Base-by-base conservation (phyloP, 2,888 invertebrate genomes). In the Protula sp. region DNA sequence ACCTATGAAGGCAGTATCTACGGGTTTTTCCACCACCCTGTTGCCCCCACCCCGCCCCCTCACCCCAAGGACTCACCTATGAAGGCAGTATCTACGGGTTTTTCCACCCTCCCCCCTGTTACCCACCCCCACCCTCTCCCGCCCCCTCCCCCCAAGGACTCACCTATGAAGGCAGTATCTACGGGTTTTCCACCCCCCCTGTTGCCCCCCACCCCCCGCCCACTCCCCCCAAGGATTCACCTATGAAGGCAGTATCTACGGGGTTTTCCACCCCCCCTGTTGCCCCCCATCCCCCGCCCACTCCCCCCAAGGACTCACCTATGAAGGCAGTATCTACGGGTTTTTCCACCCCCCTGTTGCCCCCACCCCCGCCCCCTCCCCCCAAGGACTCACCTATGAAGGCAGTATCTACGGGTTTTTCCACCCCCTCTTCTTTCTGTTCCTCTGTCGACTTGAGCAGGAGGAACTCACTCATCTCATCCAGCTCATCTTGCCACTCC, bases 261-360 rank as follows among this genome's bases (percentile, higher is more conserved):
- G 67, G 68, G 29, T 63, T 48, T 3, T 59, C 61, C 9, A 38
- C 61, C 2, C 68, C 68, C 47, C 67, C 68, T 31, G 64, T 63
- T 29, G n/a, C n/a, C n/a, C 58, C 53, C 60, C 66, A 66, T 53
- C 68, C 67, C 54, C 66, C 61, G n/a, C n/a, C n/a, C n/a, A n/a
- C n/a, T n/a, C n/a, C n/a, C n/a, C n/a, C n/a, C n/a, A n/a, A n/a
- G n/a, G n/a, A n/a, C 31, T 55, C 55, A 28, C 55, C 67, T 19
- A 69, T 64, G 63, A 58, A 69, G 47, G 69, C 69, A n/a, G 69
- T 69, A 62, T 69, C 69, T 14, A 69, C 62, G 9, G 67, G 68
- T 29, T 63, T 48, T 3, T 59, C 61, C 9, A 38, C 61, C 2
- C 68, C 68, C 47, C 67, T 67, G 38, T 66, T 63, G 27, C 58